Evolutionary conservation across 2,888 invertebrate genomes (phyloP), one percentile per base, ranked within the genome.

Genomic region (Ochropacha duplaris): DNA sequence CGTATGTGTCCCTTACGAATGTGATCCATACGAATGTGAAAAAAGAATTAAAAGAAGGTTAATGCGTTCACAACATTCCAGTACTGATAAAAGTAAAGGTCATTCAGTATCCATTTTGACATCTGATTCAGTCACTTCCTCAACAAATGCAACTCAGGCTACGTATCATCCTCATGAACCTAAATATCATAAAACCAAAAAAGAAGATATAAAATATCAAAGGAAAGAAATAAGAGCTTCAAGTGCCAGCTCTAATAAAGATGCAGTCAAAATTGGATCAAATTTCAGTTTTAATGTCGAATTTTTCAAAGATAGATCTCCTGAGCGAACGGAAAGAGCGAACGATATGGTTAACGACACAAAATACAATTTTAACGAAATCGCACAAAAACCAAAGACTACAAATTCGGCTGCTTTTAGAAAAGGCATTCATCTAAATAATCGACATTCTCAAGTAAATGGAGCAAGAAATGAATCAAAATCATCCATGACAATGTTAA

Each of bases 21-120:
- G 81, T 59, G 65, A 80, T 64, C 77, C 81, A 28, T 55, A 68
- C 52, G 59, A 74, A 62, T 79, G 79, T 54, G 61, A 66, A 22
- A 63, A 77, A 69, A 61, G 64, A 58, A 78, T 76, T 26, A 72
- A 71, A 61, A 60, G 56, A 58, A 71, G 69, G 28, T 51, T 59
- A 51, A 54, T 58, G 49, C 56, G 55, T 54, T 56, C 62, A 44
- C 49, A 67, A 59, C 50, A 34, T 16, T 59, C 60, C 12, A 57
- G 55, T 28, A 67, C 62, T 56, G 60, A 65, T 14, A 60, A 28
- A 56, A 19, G n/a, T 6, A 57, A 19, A 50, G 57, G 34, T 50
- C 19, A 60, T 22, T 49, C 59, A 49, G 55, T 54, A 26, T 58
- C 60, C 16, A 61, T 58, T 54, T 54, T 58, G 1, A 39, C 57